These are phyloP conservation scores for Lacanobia oleracea DNA, from an alignment of 2,888 invertebrate genomes.

Conservation along the genomic window DNA sequence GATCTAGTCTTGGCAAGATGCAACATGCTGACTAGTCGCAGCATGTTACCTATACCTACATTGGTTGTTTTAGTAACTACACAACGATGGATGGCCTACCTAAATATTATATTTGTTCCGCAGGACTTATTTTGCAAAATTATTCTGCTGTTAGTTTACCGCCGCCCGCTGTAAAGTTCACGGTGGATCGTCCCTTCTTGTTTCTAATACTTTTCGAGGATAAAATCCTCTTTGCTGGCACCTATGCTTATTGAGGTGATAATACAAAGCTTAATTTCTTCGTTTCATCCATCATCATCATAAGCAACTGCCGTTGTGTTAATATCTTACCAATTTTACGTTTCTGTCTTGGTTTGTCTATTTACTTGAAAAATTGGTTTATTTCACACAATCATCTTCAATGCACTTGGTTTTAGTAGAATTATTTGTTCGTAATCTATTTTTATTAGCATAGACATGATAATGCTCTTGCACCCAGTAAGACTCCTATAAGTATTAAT, in stretches of 20 bases:
- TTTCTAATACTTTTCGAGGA: slow-evolving; percentile 62
- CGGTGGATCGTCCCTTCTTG: slow-evolving; percentile 62
- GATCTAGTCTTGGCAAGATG: too few relatives aligned
- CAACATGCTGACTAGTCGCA: too few relatives aligned
- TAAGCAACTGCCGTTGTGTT: background rate
- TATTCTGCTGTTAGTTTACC: slow-evolving; percentile 28
- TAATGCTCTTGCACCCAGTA: slow-evolving; percentile 3
- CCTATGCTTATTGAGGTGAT: slow-evolving; percentile 52
- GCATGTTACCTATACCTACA: background rate
- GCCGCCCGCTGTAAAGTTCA: slow-evolving; percentile 47
- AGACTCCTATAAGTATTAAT: background rate
- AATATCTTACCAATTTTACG: background rate
- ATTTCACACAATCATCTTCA: slow-evolving; percentile 30
- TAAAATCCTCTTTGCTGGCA: slow-evolving; percentile 64
- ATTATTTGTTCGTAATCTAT: background rate
- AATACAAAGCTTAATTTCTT: slow-evolving; percentile 17
- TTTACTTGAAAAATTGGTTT: background rate
- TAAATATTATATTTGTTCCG: slow-evolving; percentile 40
- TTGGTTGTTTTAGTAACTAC: slow-evolving; percentile 6
- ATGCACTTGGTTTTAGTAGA: slow-evolving; percentile 11
- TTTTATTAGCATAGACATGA: background rate
- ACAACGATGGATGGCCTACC: slow-evolving; percentile 14
- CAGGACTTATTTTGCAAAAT: slow-evolving; percentile 46
- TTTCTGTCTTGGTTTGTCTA: background rate
- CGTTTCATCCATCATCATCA: slow-evolving; percentile 24